Evolutionary conservation across 1,140 invertebrate genomes (phyloP), one percentile per base, ranked within the genome.

Genomic region (Parapsyche elsis): DNA sequence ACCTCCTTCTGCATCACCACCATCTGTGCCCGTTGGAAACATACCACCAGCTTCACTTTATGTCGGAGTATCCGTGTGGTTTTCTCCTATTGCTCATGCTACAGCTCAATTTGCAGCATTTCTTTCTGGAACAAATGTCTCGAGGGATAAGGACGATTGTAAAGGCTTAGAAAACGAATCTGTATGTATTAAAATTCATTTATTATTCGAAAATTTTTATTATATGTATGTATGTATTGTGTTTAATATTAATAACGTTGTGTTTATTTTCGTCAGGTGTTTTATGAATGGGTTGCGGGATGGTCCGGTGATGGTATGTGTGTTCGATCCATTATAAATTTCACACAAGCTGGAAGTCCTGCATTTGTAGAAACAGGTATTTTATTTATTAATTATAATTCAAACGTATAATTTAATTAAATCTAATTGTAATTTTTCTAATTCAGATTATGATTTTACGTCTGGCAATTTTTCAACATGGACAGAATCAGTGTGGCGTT

Each of bases 401-500:
- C 59, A 21, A 61, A 61, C 2, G 5, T 61, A 4, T 61, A 59
- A 23, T 76, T 5, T 4, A 79, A 21, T 71, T 38, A 67, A 77
- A 19, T 70, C 78, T 78, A 45, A 75, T 71, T n/a, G 57, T 64
- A 5, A 26, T 59, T 76, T 14, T 71, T 23, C 23, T 14, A 71
- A 80, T 80, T 21, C 84, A 96, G 95, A 91, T 84, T 96, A 97
- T 85, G 90, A 97, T 84, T 94, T 94, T 92, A 88, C 89, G 23
- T 96, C 94, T 0, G 92, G 92, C 1, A 57, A 91, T 79, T 98
- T 94, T 87, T 96, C 96, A 0, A 94, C 95, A 9, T 98, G 97
- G 97, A 95, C 96, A 21, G 97, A 98, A 90, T 97, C 95, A 1
- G 91, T 94, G 10, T 98, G 96, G 96, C 86, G 90, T 45, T 87